Percentiles rank a stretch among this genome's conserved stretches.
Conservation (phyloP, 1,140 invertebrate genomes). For the Brachionus sp. region DNA sequence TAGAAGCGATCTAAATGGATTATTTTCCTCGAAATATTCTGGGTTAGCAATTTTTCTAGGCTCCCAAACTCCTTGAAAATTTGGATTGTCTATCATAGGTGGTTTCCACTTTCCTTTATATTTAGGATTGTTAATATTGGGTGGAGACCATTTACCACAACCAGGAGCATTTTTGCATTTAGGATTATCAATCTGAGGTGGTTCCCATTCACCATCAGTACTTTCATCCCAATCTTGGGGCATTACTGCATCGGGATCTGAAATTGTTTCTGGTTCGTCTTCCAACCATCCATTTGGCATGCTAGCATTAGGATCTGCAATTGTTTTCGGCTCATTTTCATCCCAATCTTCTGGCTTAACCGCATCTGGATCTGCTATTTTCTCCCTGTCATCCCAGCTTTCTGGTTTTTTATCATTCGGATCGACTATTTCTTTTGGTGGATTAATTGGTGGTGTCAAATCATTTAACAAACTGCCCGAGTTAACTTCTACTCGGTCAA, state of each 20-base stretch:
- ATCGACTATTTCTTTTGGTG: conserved; percentile 90
- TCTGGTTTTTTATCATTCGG: conserved; percentile 80
- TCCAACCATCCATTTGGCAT: conserved; percentile 67
- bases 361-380: conserved; percentile 55
- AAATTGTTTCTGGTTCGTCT: conserved; percentile 79
- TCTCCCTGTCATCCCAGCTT: conserved; percentile 95
- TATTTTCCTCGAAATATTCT: conserved; percentile 82
- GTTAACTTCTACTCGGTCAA: conserved; percentile 73
- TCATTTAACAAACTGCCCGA: conserved; percentile 81
- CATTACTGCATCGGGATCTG: conserved; percentile 79
- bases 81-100: conserved; percentile 84
- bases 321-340: conserved; percentile 56
- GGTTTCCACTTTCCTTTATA: conserved; percentile 77
- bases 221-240: conserved; percentile 94
- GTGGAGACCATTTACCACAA: conserved; percentile 84
- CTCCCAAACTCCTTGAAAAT: conserved; percentile 90
- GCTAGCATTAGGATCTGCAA: conserved; percentile 54
- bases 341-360: conserved; percentile 51
- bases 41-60: conserved; percentile 81
- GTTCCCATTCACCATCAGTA: conserved; percentile 98
- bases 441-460: conserved; percentile 85
- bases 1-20: conserved; percentile 71
- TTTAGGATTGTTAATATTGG: conserved; percentile 79
- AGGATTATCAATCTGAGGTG: conserved; percentile 79
- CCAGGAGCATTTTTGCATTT: conserved; percentile 76